phyloP scores from a whole-genome alignment of 92 coral and sea anemone species.

The Actinernus sp. region DNA sequence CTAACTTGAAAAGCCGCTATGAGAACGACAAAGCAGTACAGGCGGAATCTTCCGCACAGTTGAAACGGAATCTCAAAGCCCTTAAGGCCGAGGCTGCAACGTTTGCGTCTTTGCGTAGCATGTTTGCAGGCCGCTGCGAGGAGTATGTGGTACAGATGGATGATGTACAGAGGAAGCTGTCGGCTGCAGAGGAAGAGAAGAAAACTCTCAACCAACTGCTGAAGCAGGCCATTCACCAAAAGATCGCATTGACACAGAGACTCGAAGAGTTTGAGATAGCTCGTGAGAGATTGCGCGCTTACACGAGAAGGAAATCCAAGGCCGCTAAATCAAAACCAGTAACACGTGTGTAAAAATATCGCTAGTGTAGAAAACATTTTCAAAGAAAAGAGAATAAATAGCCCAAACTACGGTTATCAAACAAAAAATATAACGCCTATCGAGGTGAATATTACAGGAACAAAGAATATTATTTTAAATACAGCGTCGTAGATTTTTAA shows the following conservation, averaged over 20 bases:
- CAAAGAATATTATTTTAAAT: too few relatives aligned
- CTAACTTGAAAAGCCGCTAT: slow-evolving; percentile 97
- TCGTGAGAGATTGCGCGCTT: slow-evolving; percentile 95
- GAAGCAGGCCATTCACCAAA: slow-evolving; percentile 98
- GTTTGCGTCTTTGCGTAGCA: slow-evolving; percentile 90
- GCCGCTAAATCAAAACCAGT: slow-evolving; percentile 84
- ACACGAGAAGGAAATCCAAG: slow-evolving; percentile 80
- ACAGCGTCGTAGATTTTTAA: too few relatives aligned
- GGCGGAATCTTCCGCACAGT: slow-evolving; percentile 87
- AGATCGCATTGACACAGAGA: slow-evolving; percentile 97
- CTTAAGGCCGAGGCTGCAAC: slow-evolving; percentile 99
- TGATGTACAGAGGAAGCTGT: slow-evolving; percentile 88
- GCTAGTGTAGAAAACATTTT: too few relatives aligned
- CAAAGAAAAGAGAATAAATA: too few relatives aligned
- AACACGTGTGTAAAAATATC: slow-evolving; percentile 90
- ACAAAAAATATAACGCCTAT: too few relatives aligned
- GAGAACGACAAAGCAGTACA: slow-evolving; percentile 98
- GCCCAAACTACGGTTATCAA: too few relatives aligned
- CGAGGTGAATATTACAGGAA: too few relatives aligned
- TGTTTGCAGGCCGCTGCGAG: slow-evolving; percentile 97
- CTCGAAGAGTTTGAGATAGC: slow-evolving; percentile 99
- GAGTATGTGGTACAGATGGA: slow-evolving; percentile 94
- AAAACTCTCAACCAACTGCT: slow-evolving; percentile 93
- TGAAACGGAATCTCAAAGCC: slow-evolving; percentile 92
- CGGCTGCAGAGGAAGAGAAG: slow-evolving; percentile 98